These are phyloP conservation scores for Hephaestus fuliginosus DNA, from an alignment of 2,797 vertebrate genomes.

Conservation along the genomic window DNA sequence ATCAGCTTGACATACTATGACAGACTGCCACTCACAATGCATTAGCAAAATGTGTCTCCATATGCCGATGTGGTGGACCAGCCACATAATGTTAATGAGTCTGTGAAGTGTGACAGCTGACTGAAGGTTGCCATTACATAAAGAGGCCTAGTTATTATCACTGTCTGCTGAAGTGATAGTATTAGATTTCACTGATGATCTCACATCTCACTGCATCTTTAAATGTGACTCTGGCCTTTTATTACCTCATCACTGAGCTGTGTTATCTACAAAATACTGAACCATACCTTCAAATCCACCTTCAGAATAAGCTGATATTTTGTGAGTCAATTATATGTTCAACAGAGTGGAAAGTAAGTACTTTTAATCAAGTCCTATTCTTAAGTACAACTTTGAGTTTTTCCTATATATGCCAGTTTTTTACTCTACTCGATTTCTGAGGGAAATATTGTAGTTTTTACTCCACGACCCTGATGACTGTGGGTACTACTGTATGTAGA, in stretches of 20 bases:
- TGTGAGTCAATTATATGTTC: neutral
- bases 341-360: neutral
- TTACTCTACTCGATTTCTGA: neutral
- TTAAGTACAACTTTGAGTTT: neutral
- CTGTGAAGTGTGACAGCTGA: conserved; percentile 30
- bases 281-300: neutral
- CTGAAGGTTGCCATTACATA: conserved; percentile 44
- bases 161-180: conserved; percentile 47
- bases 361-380: neutral
- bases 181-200: conserved; percentile 31
- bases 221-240: conserved; percentile 27
- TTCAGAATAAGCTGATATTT: neutral
- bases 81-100: conserved; percentile 38
- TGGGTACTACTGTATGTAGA: neutral
- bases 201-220: conserved; percentile 32
- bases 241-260: conserved; percentile 20
- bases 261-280: conserved; percentile 9
- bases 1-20: conserved; percentile 33
- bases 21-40: conserved; percentile 45
- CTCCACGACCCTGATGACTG: neutral
- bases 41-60: conserved; percentile 49
- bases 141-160: conserved; percentile 58
- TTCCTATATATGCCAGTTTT: neutral
- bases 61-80: conserved; percentile 32
- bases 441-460: neutral